Base-by-base conservation (phyloP, 2,888 invertebrate genomes). In the Leucania comma region DNA sequence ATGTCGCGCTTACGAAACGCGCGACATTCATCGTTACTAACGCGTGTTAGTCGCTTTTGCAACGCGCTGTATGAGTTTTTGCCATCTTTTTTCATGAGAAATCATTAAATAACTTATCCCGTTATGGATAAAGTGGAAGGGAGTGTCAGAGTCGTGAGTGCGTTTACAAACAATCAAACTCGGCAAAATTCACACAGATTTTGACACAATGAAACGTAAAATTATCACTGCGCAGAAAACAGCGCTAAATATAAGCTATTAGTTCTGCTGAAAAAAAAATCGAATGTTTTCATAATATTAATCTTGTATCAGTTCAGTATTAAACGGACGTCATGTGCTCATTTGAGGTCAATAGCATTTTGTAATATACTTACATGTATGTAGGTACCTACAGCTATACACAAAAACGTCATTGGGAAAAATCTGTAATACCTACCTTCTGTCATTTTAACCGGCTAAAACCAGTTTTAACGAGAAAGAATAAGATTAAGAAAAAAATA, bases 281-380 rank as follows among this genome's bases (percentile, higher is more conserved):
- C 10, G 0, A 3, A 46, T 75, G 58, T 75, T 29, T 53, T 75
- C 42, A 72, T 53, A 58, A 66, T 53, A 20, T 3, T 32, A 58
- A 46, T 68, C 14, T 54, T 50, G 29, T 60, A 29, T 29, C 29
- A 29, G 29, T 29, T 29, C 29, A 3, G 2, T 60, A 26, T n/a
- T 9, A 2, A 38, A 56, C 61, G 17, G 22, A 38, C 8, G 12
- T 51, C n/a, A n/a, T 61, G 60, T 61, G 51, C n/a, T 20, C 29
- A 48, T 61, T 74, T 10, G 24, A 51, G 77, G 70, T 61, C 60
- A 77, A 17, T 66, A 54, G 8, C 67, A 42, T 58, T 14, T 17
- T 48, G 46, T 46, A 46, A n/a, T n/a, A 35, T 35, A 35, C 35
- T 35, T 8, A n/a, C n/a, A 46, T 4, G 14, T 56, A 17, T n/a